phyloP scores from a whole-genome alignment of 2,888 invertebrate species.

The Xylota segnis region DNA sequence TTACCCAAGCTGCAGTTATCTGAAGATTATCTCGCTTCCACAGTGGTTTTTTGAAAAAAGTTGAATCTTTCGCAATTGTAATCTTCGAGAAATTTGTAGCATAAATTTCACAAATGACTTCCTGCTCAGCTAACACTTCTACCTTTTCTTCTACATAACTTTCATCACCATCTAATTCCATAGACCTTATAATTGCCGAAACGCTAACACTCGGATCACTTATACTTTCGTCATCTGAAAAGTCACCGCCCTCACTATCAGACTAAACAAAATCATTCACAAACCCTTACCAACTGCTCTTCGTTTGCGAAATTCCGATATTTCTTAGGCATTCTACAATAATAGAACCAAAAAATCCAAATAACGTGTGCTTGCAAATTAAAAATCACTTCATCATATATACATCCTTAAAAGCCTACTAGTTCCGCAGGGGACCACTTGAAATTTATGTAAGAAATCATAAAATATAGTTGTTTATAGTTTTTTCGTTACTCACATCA shows the following conservation, averaged over 20 bases:
- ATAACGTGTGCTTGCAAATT: too few species aligned
- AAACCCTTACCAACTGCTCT: too few species aligned
- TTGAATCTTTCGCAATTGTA: slow-evolving; percentile 3
- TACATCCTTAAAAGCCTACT: too few species aligned
- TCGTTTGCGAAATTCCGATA: background rate
- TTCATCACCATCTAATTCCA: background rate
- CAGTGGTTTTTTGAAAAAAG: background rate
- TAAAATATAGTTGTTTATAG: slow-evolving; percentile 6
- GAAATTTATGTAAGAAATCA: slow-evolving; percentile 5
- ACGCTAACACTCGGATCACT: too few species aligned
- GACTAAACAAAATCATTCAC: too few species aligned
- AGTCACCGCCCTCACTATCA: too few species aligned
- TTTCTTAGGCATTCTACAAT: background rate
- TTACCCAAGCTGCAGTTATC: too few species aligned
- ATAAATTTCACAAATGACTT: too few species aligned
- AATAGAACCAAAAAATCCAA: slow-evolving; percentile 1
- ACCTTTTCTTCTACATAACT: background rate
- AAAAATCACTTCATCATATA: background rate
- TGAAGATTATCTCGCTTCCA: too few species aligned
- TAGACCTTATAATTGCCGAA: too few species aligned
- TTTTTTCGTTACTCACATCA: slow-evolving; percentile 1
- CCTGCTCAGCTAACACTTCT: background rate
- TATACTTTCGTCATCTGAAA: background rate
- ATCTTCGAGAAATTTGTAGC: too few species aligned
- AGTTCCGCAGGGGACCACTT: slow-evolving; percentile 5